Percentiles rank a stretch among this genome's conserved stretches.
Evolutionary conservation across 2,888 invertebrate species (phyloP).

Genomic region (Amphipoea lucens): DNA sequence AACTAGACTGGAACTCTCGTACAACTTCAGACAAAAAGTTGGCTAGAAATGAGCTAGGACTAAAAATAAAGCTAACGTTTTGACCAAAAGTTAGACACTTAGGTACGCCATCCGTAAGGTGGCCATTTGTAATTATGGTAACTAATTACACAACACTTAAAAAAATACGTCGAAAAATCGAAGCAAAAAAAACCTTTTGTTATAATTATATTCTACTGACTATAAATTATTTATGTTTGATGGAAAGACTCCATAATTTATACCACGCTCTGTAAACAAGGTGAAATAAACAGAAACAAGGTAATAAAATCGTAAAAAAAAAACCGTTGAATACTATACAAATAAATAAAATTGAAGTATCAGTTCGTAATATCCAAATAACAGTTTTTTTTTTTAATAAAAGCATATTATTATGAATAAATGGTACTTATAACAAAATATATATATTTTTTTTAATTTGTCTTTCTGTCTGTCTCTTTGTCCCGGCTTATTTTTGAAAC

Average conservation of each 20-base stretch:
- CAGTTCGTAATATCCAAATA: neutral
- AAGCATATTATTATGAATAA: neutral
- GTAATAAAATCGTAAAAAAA: neutral
- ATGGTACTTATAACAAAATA: no score
- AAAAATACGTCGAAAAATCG: neutral
- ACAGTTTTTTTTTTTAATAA: neutral
- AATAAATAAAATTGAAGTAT: neutral
- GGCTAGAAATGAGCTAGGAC: constrained; percentile 28
- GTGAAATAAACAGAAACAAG: constrained; percentile 19
- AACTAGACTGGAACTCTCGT: constrained; percentile 10
- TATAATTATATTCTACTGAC: neutral
- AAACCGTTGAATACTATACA: neutral
- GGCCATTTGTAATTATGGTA: constrained; percentile 16
- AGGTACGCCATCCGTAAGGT: neutral
- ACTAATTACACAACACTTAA: neutral
- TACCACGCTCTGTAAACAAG: constrained; percentile 27
- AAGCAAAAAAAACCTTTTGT: neutral
- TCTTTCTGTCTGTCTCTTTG: neutral
- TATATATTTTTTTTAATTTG: no score
- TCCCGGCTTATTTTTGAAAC: no score
- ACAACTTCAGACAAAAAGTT: constrained; percentile 34
- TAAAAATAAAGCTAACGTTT: constrained; percentile 35
- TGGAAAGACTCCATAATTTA: constrained; percentile 14
- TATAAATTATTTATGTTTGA: neutral
- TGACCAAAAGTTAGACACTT: constrained; percentile 36